Evolutionary conservation across 2,113 vertebrate genomes (phyloP).

Genomic region (Suncus etruscus): DNA sequence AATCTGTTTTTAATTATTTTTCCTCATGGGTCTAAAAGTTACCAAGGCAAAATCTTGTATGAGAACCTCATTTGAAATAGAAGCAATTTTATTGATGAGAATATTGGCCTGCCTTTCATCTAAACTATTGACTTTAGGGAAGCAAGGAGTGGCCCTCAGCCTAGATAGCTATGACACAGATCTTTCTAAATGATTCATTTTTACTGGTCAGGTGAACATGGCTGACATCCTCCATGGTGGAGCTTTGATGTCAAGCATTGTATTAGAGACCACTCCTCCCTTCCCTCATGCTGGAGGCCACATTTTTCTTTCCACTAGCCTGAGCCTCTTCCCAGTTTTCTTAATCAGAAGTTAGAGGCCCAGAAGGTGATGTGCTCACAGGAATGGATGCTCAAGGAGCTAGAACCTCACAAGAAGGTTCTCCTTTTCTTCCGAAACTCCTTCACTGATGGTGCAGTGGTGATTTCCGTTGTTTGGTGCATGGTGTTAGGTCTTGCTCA

Average conservation of each 20-base stretch:
- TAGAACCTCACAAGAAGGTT: background rate
- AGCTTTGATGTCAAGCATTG: constrained; percentile 1
- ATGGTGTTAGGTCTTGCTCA: background rate
- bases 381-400: background rate
- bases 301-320: background rate
- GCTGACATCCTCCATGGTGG: background rate
- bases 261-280: background rate
- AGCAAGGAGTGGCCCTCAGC: background rate
- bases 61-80: constrained; percentile 8
- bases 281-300: background rate
- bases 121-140: constrained; percentile 24
- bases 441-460: too few species aligned
- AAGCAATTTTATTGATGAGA: background rate
- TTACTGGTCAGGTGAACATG: background rate
- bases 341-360: background rate
- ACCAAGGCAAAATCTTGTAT: constrained; percentile 38
- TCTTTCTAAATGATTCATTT: background rate
- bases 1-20: constrained; percentile 65
- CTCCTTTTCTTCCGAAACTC: background rate
- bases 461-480: background rate
- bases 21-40: constrained; percentile 19
- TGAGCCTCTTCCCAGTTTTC: background rate
- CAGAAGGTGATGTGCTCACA: background rate
- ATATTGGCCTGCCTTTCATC: background rate
- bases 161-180: background rate